Base-by-base conservation (phyloP, 2,888 invertebrate genomes). In the Lissocephala sabroskyi region DNA sequence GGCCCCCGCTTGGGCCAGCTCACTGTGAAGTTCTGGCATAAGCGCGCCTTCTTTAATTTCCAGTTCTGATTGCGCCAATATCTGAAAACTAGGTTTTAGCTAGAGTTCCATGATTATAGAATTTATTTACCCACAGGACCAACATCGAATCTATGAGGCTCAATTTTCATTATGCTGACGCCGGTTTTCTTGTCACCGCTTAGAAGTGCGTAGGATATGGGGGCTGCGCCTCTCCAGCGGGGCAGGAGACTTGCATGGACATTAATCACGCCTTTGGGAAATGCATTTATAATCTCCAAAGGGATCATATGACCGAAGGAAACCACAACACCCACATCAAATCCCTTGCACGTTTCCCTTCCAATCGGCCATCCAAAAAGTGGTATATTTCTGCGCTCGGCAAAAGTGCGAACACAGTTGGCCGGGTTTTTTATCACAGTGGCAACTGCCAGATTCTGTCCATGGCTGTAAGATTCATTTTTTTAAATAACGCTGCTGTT, bases 251-350 rank as follows among this genome's bases (percentile, higher is more conserved):
- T 97, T 0, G 93, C 95, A 84, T 98, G 98, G 0, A 97, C 92
- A 86, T 98, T 98, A 26, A 97, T 86, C 87, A 97, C 95, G 18
- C 97, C 97, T 71, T 93, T 94, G 48, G 93, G 92, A 85, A 97
- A 96, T 50, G 89, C 86, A 6, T 89, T 85, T 23, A 98, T 92
- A 0, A 96, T 82, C 44, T 87, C 81, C 58, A 88, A 85, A 30
- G 95, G 95, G 71, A 98, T 95, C 53, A 98, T 86, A 79, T 95
- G 91, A 0, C 98, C 97, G 87, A 98, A 98, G 0, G 97, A 97
- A 1, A 94, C 96, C 19, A 98, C 93, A 41, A 97, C 85, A 3
- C 97, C 97, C 52, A 97, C 84, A 80, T 97, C 92, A 86, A 91
- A 96, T 10, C 82, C 23, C 1, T 52, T 78, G 42, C 85, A 68